Evolutionary conservation across 2,113 vertebrate species (phyloP).

Genomic region (Psettodes erumei): DNA sequence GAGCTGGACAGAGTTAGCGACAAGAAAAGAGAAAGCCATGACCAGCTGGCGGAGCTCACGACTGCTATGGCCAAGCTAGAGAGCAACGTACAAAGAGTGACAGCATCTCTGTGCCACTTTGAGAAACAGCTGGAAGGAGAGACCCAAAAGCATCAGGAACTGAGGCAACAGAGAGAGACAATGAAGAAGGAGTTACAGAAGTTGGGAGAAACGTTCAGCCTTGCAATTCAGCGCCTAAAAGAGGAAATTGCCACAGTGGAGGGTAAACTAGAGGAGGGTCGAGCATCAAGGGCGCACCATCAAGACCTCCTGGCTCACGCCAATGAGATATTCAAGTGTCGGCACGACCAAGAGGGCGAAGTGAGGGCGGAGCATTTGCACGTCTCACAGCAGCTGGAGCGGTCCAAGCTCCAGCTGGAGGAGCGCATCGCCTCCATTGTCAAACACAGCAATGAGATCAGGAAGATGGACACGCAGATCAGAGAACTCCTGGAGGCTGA

Average conservation of each 20-base stretch:
- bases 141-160: constrained; percentile 7
- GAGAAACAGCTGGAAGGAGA: constrained; percentile 47
- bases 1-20: constrained; percentile 16
- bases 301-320: constrained; percentile 31
- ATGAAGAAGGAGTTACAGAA: constrained; percentile 53
- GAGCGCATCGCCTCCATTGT: constrained; percentile 54
- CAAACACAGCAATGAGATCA: constrained; percentile 55
- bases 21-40: not conserved
- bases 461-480: constrained; percentile 68
- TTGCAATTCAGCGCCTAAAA: constrained; percentile 3
- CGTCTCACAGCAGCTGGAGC: constrained; percentile 52
- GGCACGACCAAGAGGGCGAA: constrained; percentile 57
- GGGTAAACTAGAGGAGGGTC: constrained; percentile 26
- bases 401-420: constrained; percentile 63
- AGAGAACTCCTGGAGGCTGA: constrained; percentile 56
- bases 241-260: constrained; percentile 47
- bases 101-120: not conserved
- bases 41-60: not conserved
- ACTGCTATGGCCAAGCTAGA: constrained; percentile 1
- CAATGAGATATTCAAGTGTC: constrained; percentile 47
- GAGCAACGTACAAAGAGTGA: not conserved
- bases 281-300: not conserved
- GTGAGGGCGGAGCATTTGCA: constrained; percentile 27
- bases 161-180: constrained; percentile 21
- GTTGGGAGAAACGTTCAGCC: constrained; percentile 17